These are phyloP conservation scores for Perccottus glenii DNA, from an alignment of 2,113 vertebrate species.

Conservation along the genomic window DNA sequence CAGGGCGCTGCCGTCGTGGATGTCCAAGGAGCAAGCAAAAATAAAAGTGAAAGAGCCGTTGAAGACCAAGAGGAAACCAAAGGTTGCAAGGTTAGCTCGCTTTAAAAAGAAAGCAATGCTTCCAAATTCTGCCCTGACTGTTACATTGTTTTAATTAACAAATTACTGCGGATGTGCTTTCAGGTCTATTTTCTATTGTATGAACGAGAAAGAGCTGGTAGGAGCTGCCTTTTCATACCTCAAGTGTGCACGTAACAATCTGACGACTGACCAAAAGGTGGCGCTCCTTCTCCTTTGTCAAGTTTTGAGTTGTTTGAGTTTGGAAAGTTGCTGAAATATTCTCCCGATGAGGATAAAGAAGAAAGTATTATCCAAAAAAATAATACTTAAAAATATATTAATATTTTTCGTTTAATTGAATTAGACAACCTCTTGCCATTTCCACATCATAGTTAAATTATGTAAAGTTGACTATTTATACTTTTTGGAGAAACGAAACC, in stretches of 20 bases:
- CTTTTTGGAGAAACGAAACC: too few species aligned
- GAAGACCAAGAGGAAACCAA: conserved; percentile 39
- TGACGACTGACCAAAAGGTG: conserved; percentile 40
- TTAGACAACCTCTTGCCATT: too few species aligned
- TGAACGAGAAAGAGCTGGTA: conserved; percentile 77
- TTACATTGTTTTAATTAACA: neutral
- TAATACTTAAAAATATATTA: too few species aligned
- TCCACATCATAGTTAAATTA: too few species aligned
- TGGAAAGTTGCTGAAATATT: too few species aligned
- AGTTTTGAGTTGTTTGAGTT: neutral
- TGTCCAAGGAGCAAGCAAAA: conserved; percentile 44
- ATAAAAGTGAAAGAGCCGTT: conserved; percentile 26
- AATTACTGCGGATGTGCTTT: neutral
- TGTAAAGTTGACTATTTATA: too few species aligned
- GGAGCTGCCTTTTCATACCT: conserved; percentile 60
- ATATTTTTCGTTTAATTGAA: too few species aligned
- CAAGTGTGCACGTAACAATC: neutral
- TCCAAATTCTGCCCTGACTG: neutral
- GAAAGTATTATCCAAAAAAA: too few species aligned
- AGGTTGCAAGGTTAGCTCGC: conserved; percentile 40
- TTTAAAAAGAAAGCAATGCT: too few species aligned
- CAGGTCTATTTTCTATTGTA: conserved; percentile 70
- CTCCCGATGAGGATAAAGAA: too few species aligned
- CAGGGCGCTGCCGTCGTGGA: conserved; percentile 74
- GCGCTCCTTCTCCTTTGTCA: conserved; percentile 4